These are phyloP conservation scores for Ahaetulla prasina DNA, from an alignment of 2,113 vertebrate genomes.

Conservation along the genomic window DNA sequence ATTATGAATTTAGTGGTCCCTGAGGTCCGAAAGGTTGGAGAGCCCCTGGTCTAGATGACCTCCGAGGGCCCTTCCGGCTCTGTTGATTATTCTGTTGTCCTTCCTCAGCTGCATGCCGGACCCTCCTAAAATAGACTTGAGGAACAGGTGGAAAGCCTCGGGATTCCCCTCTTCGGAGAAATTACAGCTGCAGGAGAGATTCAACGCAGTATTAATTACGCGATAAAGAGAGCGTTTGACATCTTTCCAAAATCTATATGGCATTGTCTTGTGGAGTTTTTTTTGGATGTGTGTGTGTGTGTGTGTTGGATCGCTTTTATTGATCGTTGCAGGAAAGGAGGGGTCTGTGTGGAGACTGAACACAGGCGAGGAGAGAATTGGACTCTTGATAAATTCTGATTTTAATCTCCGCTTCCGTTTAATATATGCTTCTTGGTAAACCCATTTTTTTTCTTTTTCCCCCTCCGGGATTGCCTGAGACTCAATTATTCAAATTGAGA, in stretches of 20 bases:
- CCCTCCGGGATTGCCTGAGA: background rate
- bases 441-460: background rate
- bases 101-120: slow-evolving; percentile 45
- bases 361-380: background rate
- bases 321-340: background rate
- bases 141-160: slow-evolving; percentile 43
- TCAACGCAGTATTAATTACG: slow-evolving; percentile 51
- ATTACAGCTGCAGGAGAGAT: slow-evolving; percentile 47
- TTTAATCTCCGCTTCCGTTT: background rate
- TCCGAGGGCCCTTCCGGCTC: background rate
- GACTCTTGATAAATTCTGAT: background rate
- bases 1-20: too few relatives aligned
- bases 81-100: slow-evolving; percentile 5
- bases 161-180: slow-evolving; percentile 49
- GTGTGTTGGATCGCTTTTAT: slow-evolving; percentile 18
- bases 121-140: slow-evolving; percentile 45
- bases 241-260: slow-evolving; percentile 40
- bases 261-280: slow-evolving; percentile 8
- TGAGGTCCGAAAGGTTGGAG: too few relatives aligned
- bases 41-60: too few relatives aligned
- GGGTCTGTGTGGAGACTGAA: background rate
- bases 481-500: background rate
- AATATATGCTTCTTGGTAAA: background rate
- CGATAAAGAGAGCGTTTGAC: slow-evolving; percentile 49
- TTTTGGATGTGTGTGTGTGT: too few relatives aligned